phyloP scores from a whole-genome alignment of 2,888 invertebrate genomes.

The Drosophila dives region DNA sequence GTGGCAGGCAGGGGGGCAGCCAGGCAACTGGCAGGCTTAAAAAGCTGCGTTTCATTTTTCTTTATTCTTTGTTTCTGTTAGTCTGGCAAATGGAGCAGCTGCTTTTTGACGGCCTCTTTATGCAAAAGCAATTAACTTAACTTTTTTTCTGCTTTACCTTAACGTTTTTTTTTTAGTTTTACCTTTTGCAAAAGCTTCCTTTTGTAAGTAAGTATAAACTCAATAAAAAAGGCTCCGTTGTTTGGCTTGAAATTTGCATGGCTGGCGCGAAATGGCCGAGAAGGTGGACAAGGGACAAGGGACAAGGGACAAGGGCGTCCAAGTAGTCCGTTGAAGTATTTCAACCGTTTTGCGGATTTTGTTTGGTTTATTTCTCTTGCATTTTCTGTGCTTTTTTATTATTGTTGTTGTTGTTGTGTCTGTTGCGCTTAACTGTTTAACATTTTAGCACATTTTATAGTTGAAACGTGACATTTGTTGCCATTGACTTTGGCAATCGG shows the following conservation, averaged over 20 bases:
- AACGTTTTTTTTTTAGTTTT: conserved; percentile 4
- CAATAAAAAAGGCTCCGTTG: conserved; percentile 43
- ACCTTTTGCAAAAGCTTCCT: conserved; percentile 28
- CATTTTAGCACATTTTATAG: conserved; percentile 71
- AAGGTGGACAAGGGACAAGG: conserved; percentile 18
- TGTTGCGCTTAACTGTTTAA: conserved; percentile 40
- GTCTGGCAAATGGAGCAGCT: conserved; percentile 43
- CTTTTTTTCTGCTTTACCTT: conserved; percentile 26
- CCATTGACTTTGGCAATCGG: conserved; percentile 20
- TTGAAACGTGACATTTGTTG: conserved; percentile 68
- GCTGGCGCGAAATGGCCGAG: conserved; percentile 11
- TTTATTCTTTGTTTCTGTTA: conserved; percentile 1
- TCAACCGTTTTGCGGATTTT: conserved; percentile 39
- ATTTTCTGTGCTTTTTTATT: neutral
- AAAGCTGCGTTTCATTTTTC: conserved; percentile 31
- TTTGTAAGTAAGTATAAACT: conserved; percentile 34
- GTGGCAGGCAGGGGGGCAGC: conserved; percentile 28
- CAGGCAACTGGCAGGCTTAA: conserved; percentile 19
- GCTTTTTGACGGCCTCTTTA: conserved; percentile 51
- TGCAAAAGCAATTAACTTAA: conserved; percentile 73
- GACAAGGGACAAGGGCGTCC: conserved; percentile 18
- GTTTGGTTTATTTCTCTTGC: conserved; percentile 26
- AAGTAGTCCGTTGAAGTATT: conserved; percentile 22
- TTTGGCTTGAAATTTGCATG: conserved; percentile 57
- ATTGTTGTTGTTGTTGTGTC: conserved; percentile 10